phyloP scores from a whole-genome alignment of 2,113 vertebrate genomes.

The Romanogobio albipinnatus region DNA sequence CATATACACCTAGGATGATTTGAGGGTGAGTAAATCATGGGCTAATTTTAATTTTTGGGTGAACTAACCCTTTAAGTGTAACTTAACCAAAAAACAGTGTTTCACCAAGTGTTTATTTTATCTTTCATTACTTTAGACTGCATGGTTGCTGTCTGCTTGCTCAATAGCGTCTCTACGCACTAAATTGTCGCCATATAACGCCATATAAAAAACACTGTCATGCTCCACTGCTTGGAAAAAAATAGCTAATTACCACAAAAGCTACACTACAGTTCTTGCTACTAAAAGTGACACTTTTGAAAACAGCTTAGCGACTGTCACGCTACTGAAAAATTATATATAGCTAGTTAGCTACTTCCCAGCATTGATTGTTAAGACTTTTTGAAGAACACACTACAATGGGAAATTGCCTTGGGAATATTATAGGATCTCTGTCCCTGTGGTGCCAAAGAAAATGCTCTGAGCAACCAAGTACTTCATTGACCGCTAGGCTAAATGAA shows the following conservation, averaged over 20 bases:
- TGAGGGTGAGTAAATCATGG: too few relatives aligned
- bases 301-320: not conserved
- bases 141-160: not conserved
- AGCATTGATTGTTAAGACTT: not conserved
- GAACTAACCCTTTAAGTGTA: not conserved
- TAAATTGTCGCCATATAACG: not conserved
- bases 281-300: not conserved
- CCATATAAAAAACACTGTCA: not conserved
- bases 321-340: not conserved
- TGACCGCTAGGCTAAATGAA: conserved; percentile 15
- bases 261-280: not conserved
- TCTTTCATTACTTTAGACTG: not conserved
- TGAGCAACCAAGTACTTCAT: not conserved
- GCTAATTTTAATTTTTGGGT: too few relatives aligned
- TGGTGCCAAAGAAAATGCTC: not conserved
- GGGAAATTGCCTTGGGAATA: not conserved
- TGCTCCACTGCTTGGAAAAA: not conserved
- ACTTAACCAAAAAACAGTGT: not conserved
- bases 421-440: not conserved
- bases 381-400: not conserved
- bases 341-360: not conserved
- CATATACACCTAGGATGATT: too few relatives aligned
- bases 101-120: not conserved
- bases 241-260: not conserved
- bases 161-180: not conserved